Evolutionary conservation across 2,888 invertebrate species (phyloP).

Genomic region (Aporophyla lueneburgensis): DNA sequence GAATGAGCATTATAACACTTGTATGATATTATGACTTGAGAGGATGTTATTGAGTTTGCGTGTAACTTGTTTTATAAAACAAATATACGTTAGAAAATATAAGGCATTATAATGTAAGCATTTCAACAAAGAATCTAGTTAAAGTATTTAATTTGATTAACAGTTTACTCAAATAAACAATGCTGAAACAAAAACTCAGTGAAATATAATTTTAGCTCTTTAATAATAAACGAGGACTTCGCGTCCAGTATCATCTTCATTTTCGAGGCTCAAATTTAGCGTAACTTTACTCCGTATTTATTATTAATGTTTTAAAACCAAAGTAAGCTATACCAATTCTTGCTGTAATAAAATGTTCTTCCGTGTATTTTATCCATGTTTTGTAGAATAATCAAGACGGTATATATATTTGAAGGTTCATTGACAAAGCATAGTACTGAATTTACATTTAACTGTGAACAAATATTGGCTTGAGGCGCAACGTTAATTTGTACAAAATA

Average conservation of each 20-base stretch:
- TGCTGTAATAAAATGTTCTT: not conserved
- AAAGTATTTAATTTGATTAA: not conserved
- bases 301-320: not conserved
- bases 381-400: slow-evolving; percentile 11
- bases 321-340: not conserved
- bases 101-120: not conserved
- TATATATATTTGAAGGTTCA: slow-evolving; percentile 26
- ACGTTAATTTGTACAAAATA: slow-evolving; percentile 21
- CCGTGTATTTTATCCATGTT: not conserved
- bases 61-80: slow-evolving; percentile 6
- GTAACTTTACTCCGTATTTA: too few relatives aligned
- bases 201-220: not conserved
- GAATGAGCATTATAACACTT: slow-evolving; percentile 32
- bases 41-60: not conserved
- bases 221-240: not conserved
- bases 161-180: not conserved
- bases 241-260: not conserved
- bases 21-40: not conserved
- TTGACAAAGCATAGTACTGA: slow-evolving; percentile 24
- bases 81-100: not conserved
- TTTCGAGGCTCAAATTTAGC: not conserved
- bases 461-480: slow-evolving; percentile 30
- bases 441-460: slow-evolving; percentile 50
- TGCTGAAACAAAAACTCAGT: not conserved
- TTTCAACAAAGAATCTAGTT: too few relatives aligned